Evolutionary conservation across 2,888 invertebrate genomes (phyloP).

Genomic region (Drosophila rubida): DNA sequence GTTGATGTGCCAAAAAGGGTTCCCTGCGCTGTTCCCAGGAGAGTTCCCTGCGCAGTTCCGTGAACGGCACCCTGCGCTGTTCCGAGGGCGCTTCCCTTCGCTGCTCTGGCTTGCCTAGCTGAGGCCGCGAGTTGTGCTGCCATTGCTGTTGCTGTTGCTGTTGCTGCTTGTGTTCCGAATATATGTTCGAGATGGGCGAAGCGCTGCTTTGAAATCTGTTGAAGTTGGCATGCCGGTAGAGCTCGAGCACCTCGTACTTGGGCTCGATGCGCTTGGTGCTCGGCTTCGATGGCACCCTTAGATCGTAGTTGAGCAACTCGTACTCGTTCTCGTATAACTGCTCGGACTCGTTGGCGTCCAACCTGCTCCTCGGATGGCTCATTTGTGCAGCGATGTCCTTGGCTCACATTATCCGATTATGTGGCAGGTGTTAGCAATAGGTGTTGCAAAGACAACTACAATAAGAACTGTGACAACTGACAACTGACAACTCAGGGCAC

Average conservation of each 20-base stretch:
- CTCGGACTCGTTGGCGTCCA: background rate
- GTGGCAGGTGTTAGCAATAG: slow-evolving; percentile 4
- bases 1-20: too few relatives aligned
- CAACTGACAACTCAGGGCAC: background rate
- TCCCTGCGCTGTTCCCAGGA: background rate
- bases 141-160: background rate
- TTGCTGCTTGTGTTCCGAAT: background rate
- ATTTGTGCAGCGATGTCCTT: background rate
- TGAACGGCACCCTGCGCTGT: background rate
- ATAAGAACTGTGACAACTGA: background rate
- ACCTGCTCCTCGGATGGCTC: background rate
- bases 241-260: too few relatives aligned
- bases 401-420: background rate
- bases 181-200: background rate
- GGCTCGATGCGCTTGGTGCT: too few relatives aligned
- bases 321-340: background rate
- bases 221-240: too few relatives aligned
- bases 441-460: background rate
- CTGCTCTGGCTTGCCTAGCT: background rate
- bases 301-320: too few relatives aligned
- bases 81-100: background rate
- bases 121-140: background rate
- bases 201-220: background rate
- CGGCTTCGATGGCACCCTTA: too few relatives aligned
- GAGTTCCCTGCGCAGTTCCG: background rate